A percentile compares a stretch with the other conserved stretches of the same genome.
Evolutionary conservation across 2,888 invertebrate genomes (phyloP).

Genomic region (Tanaodytes sp.): DNA sequence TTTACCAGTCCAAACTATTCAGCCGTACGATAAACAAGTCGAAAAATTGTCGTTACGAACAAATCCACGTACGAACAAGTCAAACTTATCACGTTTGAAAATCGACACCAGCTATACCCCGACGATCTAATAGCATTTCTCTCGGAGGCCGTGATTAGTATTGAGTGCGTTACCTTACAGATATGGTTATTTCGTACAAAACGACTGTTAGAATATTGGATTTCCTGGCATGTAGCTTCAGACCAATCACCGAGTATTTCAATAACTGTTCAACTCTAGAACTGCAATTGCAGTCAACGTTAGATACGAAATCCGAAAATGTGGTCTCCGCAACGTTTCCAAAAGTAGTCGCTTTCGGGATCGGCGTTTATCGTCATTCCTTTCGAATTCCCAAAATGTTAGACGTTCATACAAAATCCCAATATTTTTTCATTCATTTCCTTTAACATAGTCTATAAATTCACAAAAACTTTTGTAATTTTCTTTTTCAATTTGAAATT

Average conservation of each 20-base stretch:
- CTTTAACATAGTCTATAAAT: no score
- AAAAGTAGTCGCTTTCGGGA: constrained; percentile 15
- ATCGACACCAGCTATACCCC: constrained; percentile 27
- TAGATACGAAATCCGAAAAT: constrained; percentile 30
- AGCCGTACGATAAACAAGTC: no score
- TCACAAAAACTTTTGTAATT: no score
- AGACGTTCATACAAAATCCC: no score
- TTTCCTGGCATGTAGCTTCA: constrained; percentile 38
- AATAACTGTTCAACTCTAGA: constrained; percentile 50
- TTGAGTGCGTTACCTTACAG: constrained; percentile 48
- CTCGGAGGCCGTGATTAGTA: constrained; percentile 43
- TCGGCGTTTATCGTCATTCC: no score
- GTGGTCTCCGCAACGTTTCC: constrained; percentile 25
- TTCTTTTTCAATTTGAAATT: no score
- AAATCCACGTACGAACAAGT: constrained; percentile 21
- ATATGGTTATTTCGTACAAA: constrained; percentile 50
- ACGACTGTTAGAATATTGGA: constrained; percentile 47
- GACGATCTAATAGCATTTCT: constrained; percentile 37
- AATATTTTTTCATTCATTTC: no score
- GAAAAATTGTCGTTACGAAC: constrained; percentile 3
- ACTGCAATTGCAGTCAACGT: constrained; percentile 26
- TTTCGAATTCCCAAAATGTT: no score
- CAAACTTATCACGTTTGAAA: constrained; percentile 18
- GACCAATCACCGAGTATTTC: constrained; percentile 48
- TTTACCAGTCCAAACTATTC: no score